Evolutionary conservation across 1,140 invertebrate species (phyloP).

Genomic region (Musca domestica): DNA sequence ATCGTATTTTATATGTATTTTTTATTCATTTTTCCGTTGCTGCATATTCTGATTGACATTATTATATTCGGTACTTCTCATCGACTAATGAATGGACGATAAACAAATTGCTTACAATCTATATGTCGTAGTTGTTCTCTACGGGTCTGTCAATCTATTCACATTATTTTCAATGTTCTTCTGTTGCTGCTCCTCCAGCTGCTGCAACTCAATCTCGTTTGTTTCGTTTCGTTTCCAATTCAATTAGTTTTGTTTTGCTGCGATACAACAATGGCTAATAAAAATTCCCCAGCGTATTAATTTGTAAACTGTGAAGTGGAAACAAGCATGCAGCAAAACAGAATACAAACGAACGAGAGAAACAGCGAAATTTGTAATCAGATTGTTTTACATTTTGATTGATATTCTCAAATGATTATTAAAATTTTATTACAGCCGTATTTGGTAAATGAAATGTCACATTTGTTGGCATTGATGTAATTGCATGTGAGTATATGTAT

Average conservation of each 20-base stretch:
- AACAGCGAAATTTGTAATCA: background rate
- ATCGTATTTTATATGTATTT: too few species aligned
- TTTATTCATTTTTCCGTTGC: too few species aligned
- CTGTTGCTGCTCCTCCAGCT: too few species aligned
- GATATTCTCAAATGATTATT: constrained; percentile 20
- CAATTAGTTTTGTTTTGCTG: constrained; percentile 1
- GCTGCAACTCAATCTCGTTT: too few species aligned
- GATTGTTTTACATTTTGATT: constrained; percentile 13
- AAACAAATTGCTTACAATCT: too few species aligned
- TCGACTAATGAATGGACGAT: too few species aligned
- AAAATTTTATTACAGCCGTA: constrained; percentile 18
- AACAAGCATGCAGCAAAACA: background rate
- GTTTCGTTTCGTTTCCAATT: constrained; percentile 2
- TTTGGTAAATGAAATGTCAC: background rate
- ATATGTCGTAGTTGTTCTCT: too few species aligned
- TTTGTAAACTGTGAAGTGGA: constrained; percentile 1
- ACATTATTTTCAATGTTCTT: too few species aligned
- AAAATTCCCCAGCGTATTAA: constrained; percentile 17
- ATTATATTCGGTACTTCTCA: too few species aligned
- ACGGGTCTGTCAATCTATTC: too few species aligned
- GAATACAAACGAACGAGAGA: background rate
- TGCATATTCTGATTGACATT: too few species aligned
- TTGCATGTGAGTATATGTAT: background rate
- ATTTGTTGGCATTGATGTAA: background rate
- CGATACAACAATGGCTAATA: constrained; percentile 19